Conservation (phyloP, 1,140 invertebrate genomes). For the Laodelphax striatellus region DNA sequence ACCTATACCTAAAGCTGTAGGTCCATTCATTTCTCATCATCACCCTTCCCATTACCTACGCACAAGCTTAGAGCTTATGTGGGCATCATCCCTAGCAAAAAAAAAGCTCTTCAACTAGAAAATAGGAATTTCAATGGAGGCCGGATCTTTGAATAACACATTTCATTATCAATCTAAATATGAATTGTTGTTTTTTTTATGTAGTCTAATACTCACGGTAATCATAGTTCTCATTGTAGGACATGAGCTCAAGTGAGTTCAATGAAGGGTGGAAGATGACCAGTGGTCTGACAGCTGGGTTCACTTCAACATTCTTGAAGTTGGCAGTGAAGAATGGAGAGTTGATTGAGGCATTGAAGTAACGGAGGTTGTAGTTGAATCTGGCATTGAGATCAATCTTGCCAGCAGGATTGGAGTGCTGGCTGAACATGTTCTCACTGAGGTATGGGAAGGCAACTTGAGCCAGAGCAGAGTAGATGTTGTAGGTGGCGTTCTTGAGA, state of each 20-base stretch:
- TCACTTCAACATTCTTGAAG: slow-evolving; percentile 32
- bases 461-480: slow-evolving; percentile 16
- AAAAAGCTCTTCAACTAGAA: too few species aligned
- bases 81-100: too few species aligned
- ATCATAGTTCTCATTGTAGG: slow-evolving; percentile 18
- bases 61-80: too few species aligned
- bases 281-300: slow-evolving; percentile 25
- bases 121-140: too few species aligned
- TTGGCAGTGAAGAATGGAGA: slow-evolving; percentile 30
- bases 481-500: slow-evolving; percentile 23
- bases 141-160: too few species aligned
- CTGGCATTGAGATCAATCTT: slow-evolving; percentile 35
- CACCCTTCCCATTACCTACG: too few species aligned
- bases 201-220: slow-evolving; percentile 6
- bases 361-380: slow-evolving; percentile 30
- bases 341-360: slow-evolving; percentile 32
- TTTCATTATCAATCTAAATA: too few species aligned
- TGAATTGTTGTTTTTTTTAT: too few species aligned
- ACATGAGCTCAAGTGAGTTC: slow-evolving; percentile 28
- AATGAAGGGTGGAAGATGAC: slow-evolving; percentile 34
- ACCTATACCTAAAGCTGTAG: too few species aligned
- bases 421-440: slow-evolving; percentile 20
- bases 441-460: slow-evolving; percentile 15
- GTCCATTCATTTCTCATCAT: too few species aligned
- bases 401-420: slow-evolving; percentile 26